These are phyloP conservation scores for Andrena dorsata DNA, from an alignment of 2,888 invertebrate genomes.

Conservation along the genomic window DNA sequence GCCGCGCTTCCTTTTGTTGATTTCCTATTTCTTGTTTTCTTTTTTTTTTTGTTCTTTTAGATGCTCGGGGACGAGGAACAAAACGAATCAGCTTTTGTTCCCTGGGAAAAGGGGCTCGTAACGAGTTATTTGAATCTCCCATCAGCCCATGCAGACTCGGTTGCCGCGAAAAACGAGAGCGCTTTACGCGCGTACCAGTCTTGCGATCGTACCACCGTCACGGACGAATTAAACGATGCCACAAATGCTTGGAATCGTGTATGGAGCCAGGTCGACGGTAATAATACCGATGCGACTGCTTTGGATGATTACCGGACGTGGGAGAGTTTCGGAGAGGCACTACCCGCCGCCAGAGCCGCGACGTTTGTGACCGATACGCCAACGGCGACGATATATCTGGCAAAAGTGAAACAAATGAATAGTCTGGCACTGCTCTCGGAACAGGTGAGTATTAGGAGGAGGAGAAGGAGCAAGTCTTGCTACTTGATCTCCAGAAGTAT, in stretches of 20 bases:
- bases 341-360: conserved; percentile 70
- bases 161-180: conserved; percentile 15
- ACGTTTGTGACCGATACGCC: conserved; percentile 77
- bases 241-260: conserved; percentile 46
- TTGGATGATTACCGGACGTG: conserved; percentile 75
- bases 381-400: conserved; percentile 76
- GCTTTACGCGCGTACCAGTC: conserved; percentile 2
- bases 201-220: conserved; percentile 10
- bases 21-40: no score
- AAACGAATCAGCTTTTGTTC: not conserved
- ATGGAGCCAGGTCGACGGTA: conserved; percentile 67
- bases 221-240: conserved; percentile 25
- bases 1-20: no score
- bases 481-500: not conserved
- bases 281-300: conserved; percentile 1
- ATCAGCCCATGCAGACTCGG: not conserved
- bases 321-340: conserved; percentile 79
- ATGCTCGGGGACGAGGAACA: not conserved
- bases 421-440: conserved; percentile 67
- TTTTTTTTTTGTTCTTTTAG: not conserved
- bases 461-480: no score
- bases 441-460: conserved; percentile 67
- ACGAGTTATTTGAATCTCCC: conserved; percentile 17
- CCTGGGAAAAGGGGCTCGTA: not conserved
- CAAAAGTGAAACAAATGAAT: conserved; percentile 75